Evolutionary conservation across 1,140 invertebrate genomes (phyloP), one percentile per base, ranked within the genome.

Genomic region (Diplogasteroides magnus): DNA sequence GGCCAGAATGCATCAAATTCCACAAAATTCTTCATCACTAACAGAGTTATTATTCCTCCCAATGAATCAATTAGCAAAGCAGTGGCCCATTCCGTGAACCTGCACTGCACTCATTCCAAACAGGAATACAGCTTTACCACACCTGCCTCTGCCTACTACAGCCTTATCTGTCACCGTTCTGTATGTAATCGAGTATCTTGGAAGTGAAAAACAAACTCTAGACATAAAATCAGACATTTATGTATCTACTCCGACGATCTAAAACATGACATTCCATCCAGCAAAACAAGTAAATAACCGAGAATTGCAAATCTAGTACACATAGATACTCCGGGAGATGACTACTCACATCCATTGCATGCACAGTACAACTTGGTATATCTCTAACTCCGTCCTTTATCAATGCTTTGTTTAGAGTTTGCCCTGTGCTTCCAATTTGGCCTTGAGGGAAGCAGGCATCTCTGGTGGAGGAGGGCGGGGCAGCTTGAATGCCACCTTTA

Each of bases 391-490:
- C 6, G 19, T 11, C 37, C 6, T 48, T 48, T 48, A 48, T 15
- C 55, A 29, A 64, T 37, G 31, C 31, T 31, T 29, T n/a, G 57
- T n/a, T 19, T 48, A 19, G 19, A 58, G 27, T 61, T 67, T 61
- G 28, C 56, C 63, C 32, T 69, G 70, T n/a, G 37, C 66, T 25
- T 86, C 88, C 48, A 91, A 84, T 83, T 93, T 91, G 84, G 88
- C 89, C 84, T 91, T 93, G 76, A 98, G 88, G 14, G 92, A 94
- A 83, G 93, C 94, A 58, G 95, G 95, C 93, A 97, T 97, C 84
- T 91, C 90, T 84, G 94, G 92, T 85, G 95, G 95, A 85, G 96
- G 95, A 81, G 96, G 96, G 76, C 95, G 89, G 64, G 95, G 96
- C 86, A 99, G 90, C 75, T 89, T 82, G 75, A 86, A 84, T 64